These are phyloP conservation scores for Cyanocitta stelleri DNA, from an alignment of 2,113 vertebrate species.

Conservation along the genomic window DNA sequence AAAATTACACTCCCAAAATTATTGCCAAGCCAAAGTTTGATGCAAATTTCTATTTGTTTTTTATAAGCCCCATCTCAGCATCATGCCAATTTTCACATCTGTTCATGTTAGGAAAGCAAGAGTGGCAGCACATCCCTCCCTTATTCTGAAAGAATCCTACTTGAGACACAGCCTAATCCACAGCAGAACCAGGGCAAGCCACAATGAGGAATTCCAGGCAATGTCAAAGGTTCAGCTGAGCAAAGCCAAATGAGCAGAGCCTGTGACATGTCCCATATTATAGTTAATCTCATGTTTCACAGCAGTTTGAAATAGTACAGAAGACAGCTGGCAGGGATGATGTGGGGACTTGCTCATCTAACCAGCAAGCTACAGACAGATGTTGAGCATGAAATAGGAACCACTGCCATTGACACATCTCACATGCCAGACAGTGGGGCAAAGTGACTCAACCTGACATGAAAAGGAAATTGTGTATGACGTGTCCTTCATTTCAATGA, in stretches of 20 bases:
- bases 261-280: background rate
- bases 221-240: background rate
- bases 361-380: conserved; percentile 29
- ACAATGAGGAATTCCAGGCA: background rate
- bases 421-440: background rate
- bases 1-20: conserved; percentile 12
- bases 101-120: background rate
- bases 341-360: conserved; percentile 2
- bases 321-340: background rate
- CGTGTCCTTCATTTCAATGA: conserved; percentile 52
- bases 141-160: background rate
- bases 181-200: background rate
- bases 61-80: background rate
- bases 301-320: background rate
- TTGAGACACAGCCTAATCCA: background rate
- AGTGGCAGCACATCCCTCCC: background rate
- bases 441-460: conserved; percentile 2
- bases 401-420: conserved; percentile 33
- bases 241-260: background rate
- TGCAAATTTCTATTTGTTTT: conserved; percentile 3
- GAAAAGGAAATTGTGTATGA: conserved; percentile 43
- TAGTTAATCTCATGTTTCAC: background rate
- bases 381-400: background rate
- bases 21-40: background rate
- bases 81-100: background rate